phyloP scores from a whole-genome alignment of 2,797 vertebrate genomes.

The Parambassis ranga region DNA sequence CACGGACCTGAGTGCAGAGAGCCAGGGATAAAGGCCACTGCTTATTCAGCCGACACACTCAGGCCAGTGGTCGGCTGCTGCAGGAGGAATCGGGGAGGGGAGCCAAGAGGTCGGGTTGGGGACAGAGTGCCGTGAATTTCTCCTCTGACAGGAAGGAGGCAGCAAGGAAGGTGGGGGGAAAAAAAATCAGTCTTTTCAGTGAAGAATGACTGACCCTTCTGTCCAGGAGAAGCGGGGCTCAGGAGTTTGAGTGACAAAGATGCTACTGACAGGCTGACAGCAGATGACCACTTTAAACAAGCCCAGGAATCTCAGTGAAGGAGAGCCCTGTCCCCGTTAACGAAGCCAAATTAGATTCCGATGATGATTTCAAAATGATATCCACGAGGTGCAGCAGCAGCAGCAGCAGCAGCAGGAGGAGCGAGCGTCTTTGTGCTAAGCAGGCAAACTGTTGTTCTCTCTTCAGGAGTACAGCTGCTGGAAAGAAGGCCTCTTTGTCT shows the following conservation, averaged over 20 bases:
- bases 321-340: conserved; percentile 74
- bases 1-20: conserved; percentile 15
- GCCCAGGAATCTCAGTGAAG: conserved; percentile 66
- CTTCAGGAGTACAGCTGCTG: background rate
- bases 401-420: conserved; percentile 16
- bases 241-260: conserved; percentile 78
- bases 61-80: conserved; percentile 18
- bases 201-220: conserved; percentile 75
- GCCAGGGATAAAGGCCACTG: conserved; percentile 27
- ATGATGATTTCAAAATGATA: conserved; percentile 75
- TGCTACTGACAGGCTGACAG: conserved; percentile 68
- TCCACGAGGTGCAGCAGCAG: conserved; percentile 74
- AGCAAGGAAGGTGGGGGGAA: background rate
- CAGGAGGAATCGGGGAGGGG: conserved; percentile 4
- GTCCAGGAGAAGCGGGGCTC: conserved; percentile 63
- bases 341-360: conserved; percentile 77
- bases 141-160: conserved; percentile 72
- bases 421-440: conserved; percentile 18
- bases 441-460: conserved; percentile 35
- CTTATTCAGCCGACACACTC: conserved; percentile 39
- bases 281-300: conserved; percentile 76
- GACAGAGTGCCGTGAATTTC: conserved; percentile 67
- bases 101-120: conserved; percentile 68
- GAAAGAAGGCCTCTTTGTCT: conserved; percentile 46
- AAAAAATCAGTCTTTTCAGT: conserved; percentile 63